A percentile compares a stretch with the other conserved stretches of the same genome.
Conservation (phyloP, 2,888 invertebrate species). For the Leptinotarsa haldemani region DNA sequence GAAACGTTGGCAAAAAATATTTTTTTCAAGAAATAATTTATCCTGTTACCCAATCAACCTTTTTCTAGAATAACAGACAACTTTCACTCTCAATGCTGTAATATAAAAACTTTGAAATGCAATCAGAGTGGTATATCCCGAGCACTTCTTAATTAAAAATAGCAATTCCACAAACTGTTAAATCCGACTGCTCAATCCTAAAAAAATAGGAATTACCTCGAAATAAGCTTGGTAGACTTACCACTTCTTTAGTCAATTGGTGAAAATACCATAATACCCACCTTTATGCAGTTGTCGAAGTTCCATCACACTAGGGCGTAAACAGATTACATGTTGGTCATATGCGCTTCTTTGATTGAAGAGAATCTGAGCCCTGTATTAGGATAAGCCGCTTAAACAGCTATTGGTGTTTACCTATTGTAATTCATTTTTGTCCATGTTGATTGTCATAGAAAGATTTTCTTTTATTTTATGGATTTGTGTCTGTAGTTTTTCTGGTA, state of each 20-base stretch:
- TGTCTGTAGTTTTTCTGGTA: constrained; percentile 28
- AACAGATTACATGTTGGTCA: constrained; percentile 50
- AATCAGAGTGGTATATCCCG: too few species aligned
- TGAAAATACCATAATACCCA: constrained; percentile 46
- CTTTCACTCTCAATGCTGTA: too few species aligned
- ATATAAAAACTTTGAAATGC: too few species aligned
- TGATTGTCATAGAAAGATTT: constrained; percentile 34
- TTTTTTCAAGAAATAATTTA: too few species aligned
- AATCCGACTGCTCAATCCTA: constrained; percentile 14
- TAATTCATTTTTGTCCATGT: constrained; percentile 35
- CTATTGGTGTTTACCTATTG: constrained; percentile 30
- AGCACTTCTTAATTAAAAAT: background rate
- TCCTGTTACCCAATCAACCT: too few species aligned
- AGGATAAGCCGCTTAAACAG: constrained; percentile 41
- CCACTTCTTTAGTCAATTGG: constrained; percentile 34
- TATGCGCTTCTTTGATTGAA: constrained; percentile 36
- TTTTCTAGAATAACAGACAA: too few species aligned
- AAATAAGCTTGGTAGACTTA: constrained; percentile 42
- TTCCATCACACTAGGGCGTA: constrained; percentile 48
- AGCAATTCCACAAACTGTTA: background rate
- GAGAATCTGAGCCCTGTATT: constrained; percentile 33
- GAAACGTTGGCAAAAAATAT: too few species aligned
- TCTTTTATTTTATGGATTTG: constrained; percentile 32
- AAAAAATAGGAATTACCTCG: constrained; percentile 19
- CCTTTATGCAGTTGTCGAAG: constrained; percentile 51